phyloP scores from a whole-genome alignment of 2,888 invertebrate species.

The Aphidius colemani region DNA sequence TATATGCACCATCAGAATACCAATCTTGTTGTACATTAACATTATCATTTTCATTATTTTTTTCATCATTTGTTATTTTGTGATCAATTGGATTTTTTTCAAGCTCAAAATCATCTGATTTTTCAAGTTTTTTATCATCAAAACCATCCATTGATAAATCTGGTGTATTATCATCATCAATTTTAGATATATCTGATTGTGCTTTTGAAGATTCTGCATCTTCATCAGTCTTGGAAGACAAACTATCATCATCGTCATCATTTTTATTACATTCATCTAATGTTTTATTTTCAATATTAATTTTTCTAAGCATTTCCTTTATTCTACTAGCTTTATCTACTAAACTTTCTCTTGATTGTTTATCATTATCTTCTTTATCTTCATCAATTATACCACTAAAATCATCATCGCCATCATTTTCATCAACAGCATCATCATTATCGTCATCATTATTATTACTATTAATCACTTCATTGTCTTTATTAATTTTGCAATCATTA shows the following conservation, averaged over 20 bases:
- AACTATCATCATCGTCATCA: slow-evolving; percentile 57
- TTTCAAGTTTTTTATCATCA: too few species aligned
- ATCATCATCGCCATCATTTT: slow-evolving; percentile 29
- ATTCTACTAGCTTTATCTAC: slow-evolving; percentile 5
- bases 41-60: slow-evolving; percentile 23
- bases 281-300: slow-evolving; percentile 34
- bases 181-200: slow-evolving; percentile 53
- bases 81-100: slow-evolving; percentile 29
- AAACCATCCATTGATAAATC: slow-evolving; percentile 50
- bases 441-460: slow-evolving; percentile 31
- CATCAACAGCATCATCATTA: slow-evolving; percentile 24
- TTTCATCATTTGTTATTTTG: slow-evolving; percentile 21
- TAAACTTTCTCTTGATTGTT: too few species aligned
- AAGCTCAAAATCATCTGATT: slow-evolving; percentile 41
- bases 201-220: slow-evolving; percentile 60
- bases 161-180: slow-evolving; percentile 36
- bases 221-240: slow-evolving; percentile 59
- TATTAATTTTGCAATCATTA: slow-evolving; percentile 21
- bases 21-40: slow-evolving; percentile 38
- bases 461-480: slow-evolving; percentile 34
- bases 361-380: slow-evolving; percentile 26
- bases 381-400: slow-evolving; percentile 28
- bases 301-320: slow-evolving; percentile 24
- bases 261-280: slow-evolving; percentile 35
- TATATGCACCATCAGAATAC: slow-evolving; percentile 57